Percentiles rank a stretch among this genome's conserved stretches.
phyloP scores from a whole-genome alignment of 1,140 invertebrate species.

The Pseudomyrmex concolor region DNA sequence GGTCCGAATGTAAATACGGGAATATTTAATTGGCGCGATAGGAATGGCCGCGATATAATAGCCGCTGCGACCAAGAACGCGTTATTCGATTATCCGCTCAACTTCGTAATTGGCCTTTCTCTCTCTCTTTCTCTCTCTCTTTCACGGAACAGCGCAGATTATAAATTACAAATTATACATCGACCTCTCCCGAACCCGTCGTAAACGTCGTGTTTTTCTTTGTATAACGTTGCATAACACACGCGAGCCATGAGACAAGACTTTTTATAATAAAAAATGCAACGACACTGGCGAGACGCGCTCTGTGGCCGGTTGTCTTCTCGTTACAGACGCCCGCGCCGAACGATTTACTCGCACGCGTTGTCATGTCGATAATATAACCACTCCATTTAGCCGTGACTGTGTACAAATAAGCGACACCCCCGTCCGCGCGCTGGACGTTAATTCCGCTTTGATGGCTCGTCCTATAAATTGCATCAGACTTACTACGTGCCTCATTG shows the following conservation, averaged over 20 bases:
- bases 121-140: no score
- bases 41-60: conserved; percentile 12
- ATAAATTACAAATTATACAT: conserved; percentile 70
- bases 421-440: neutral
- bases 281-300: neutral
- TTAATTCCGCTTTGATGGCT: conserved; percentile 66
- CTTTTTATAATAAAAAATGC: conserved; percentile 47
- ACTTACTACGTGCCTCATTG: conserved; percentile 20
- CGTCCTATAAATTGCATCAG: conserved; percentile 33
- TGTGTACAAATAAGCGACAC: conserved; percentile 66
- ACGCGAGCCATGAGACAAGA: conserved; percentile 21
- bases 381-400: conserved; percentile 60
- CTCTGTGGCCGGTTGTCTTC: neutral
- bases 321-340: conserved; percentile 56
- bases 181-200: conserved; percentile 21
- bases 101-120: conserved; percentile 67
- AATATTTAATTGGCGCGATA: conserved; percentile 60
- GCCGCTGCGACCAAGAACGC: conserved; percentile 33
- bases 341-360: conserved; percentile 60
- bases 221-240: conserved; percentile 42
- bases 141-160: conserved; percentile 43
- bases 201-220: conserved; percentile 60
- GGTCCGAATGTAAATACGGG: conserved; percentile 48
- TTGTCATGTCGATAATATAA: conserved; percentile 63
- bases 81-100: conserved; percentile 51